phyloP scores from a whole-genome alignment of 1,140 invertebrate species.

The Plodia interpunctella region DNA sequence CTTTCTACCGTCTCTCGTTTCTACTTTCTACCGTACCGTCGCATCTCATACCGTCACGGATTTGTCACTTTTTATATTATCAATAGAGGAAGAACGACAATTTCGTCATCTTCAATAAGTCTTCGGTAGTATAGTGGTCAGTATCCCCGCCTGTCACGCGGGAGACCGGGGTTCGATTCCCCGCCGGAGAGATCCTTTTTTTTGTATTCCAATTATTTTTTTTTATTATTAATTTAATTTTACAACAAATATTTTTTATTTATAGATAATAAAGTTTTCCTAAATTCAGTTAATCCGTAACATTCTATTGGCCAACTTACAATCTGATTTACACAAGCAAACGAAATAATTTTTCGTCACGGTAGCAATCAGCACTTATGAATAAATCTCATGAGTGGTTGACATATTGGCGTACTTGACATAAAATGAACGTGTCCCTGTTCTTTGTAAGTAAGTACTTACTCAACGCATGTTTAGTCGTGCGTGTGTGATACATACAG shows the following conservation, averaged over 20 bases:
- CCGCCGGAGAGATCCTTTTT: constrained; percentile 20
- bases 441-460: not conserved
- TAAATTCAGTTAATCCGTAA: no score
- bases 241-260: not conserved
- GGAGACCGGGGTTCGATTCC: constrained; percentile 34
- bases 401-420: not conserved
- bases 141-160: constrained; percentile 63
- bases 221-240: not conserved
- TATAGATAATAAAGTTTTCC: no score
- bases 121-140: constrained; percentile 23
- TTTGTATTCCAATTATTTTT: not conserved
- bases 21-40: no score
- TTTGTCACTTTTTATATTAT: no score
- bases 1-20: no score
- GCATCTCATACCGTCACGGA: no score
- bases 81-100: not conserved
- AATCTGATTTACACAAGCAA: no score
- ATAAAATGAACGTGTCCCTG: not conserved
- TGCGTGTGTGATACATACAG: not conserved
- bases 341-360: no score
- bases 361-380: no score
- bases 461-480: not conserved
- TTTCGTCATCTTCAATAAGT: not conserved
- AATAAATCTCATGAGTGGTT: not conserved
- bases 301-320: no score